These are phyloP conservation scores for Zelostemma sp. DNA, from an alignment of 1,140 invertebrate species.

Conservation along the genomic window DNA sequence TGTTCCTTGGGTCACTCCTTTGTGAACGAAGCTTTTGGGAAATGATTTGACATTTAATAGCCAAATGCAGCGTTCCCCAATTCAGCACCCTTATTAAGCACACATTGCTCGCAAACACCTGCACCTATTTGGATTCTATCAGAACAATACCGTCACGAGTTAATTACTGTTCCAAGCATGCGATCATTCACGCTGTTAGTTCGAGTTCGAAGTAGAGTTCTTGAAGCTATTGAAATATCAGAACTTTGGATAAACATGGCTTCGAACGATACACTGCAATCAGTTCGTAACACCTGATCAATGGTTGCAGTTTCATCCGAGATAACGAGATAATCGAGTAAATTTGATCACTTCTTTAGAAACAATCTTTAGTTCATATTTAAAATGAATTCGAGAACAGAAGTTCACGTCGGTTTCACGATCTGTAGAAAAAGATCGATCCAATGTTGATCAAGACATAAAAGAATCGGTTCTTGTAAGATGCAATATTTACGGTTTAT, in stretches of 20 bases:
- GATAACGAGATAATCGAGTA: background rate
- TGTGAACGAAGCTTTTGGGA: conserved; percentile 15
- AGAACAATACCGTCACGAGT: conserved; percentile 8
- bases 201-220: background rate
- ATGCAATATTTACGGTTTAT: too few relatives aligned
- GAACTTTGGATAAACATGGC: conserved; percentile 1
- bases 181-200: background rate
- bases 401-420: too few relatives aligned
- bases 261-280: background rate
- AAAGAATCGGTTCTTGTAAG: too few relatives aligned
- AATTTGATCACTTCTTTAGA: background rate
- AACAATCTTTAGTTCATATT: background rate
- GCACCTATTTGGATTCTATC: conserved; percentile 10
- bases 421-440: too few relatives aligned
- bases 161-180: conserved; percentile 8
- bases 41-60: background rate
- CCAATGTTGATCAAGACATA: too few relatives aligned
- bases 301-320: background rate
- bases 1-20: conserved; percentile 5
- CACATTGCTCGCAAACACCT: conserved; percentile 13
- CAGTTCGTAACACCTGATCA: background rate
- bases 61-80: conserved; percentile 5
- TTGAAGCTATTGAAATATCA: conserved; percentile 1
- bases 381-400: background rate
- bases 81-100: conserved; percentile 5